A percentile compares a stretch with the other conserved stretches of the same genome.
Evolutionary conservation across 1,140 invertebrate species (phyloP).

Genomic region (Tetramorium simillimum): DNA sequence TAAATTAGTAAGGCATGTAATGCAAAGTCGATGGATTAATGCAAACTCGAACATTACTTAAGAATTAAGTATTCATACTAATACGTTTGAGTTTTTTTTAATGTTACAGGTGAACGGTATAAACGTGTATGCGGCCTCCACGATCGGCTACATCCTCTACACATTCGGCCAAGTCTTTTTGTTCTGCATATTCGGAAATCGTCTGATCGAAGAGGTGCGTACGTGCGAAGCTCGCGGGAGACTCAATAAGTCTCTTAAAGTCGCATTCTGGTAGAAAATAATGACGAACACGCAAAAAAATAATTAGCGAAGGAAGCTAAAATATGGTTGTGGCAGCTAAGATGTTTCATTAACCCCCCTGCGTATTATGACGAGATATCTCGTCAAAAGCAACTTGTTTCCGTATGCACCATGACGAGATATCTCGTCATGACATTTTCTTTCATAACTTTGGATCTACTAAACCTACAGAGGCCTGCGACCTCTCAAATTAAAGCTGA

Average conservation of each 20-base stretch:
- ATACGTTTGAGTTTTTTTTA: conserved; percentile 16
- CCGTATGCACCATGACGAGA: too few relatives aligned
- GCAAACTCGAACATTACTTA: not conserved
- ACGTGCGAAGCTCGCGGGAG: not conserved
- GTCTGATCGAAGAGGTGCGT: conserved; percentile 93
- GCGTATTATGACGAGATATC: too few relatives aligned
- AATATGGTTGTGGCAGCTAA: too few relatives aligned
- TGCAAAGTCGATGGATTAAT: conserved; percentile 18
- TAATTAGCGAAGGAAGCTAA: too few relatives aligned
- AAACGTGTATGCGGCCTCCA: conserved; percentile 91
- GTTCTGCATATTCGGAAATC: conserved; percentile 94
- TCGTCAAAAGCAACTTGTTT: too few relatives aligned
- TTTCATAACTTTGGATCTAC: too few relatives aligned
- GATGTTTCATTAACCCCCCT: too few relatives aligned
- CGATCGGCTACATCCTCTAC: conserved; percentile 92
- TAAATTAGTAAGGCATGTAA: conserved; percentile 42
- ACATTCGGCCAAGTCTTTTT: conserved; percentile 93
- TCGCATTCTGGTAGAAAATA: not conserved
- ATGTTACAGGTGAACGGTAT: conserved; percentile 88
- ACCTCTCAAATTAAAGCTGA: too few relatives aligned
- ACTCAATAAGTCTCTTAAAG: not conserved
- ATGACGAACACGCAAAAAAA: too few relatives aligned
- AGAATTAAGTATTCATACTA: conserved; percentile 41
- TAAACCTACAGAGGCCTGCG: too few relatives aligned
- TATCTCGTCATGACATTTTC: too few relatives aligned